phyloP scores from a whole-genome alignment of 2,113 vertebrate genomes.

The Colistium nudipinnis region DNA sequence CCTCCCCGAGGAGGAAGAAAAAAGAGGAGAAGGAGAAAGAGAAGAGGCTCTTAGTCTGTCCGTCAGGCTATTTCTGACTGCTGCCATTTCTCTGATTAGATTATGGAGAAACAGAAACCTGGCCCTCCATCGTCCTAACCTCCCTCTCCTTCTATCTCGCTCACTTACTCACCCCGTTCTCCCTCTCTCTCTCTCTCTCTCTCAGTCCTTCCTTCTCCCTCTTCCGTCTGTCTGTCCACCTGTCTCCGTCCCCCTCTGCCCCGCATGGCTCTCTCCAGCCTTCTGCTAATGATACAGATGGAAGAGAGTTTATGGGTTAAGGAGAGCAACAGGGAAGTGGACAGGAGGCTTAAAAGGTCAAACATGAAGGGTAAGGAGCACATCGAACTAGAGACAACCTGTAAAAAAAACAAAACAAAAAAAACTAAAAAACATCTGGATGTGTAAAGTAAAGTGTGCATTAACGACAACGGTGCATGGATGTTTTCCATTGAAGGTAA shows the following conservation, averaged over 20 bases:
- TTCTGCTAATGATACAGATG: slow-evolving; percentile 25
- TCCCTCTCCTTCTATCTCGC: slow-evolving; percentile 62
- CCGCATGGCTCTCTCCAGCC: slow-evolving; percentile 13
- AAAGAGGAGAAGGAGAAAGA: slow-evolving; percentile 71
- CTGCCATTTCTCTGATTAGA: slow-evolving; percentile 83
- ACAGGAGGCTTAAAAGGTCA: background rate
- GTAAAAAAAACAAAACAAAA: no score
- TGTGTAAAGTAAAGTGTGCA: no score
- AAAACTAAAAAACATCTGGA: background rate
- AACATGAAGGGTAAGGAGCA: background rate
- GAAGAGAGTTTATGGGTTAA: slow-evolving; percentile 16
- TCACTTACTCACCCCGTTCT: slow-evolving; percentile 7
- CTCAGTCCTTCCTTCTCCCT: background rate
- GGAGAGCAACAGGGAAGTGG: background rate
- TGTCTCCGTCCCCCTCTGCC: background rate
- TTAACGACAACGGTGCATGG: background rate
- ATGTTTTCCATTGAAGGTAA: background rate
- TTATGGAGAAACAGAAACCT: slow-evolving; percentile 82
- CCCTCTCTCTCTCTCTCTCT: slow-evolving; percentile 16
- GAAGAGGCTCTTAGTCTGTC: slow-evolving; percentile 81
- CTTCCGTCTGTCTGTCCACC: slow-evolving; percentile 20
- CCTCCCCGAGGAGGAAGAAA: slow-evolving; percentile 70
- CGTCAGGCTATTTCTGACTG: slow-evolving; percentile 83
- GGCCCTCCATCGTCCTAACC: slow-evolving; percentile 73
- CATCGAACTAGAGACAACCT: background rate